A percentile compares a stretch with the other conserved stretches of the same genome.
Evolutionary conservation across 2,113 vertebrate species (phyloP).

Genomic region (Capreolus pygargus): DNA sequence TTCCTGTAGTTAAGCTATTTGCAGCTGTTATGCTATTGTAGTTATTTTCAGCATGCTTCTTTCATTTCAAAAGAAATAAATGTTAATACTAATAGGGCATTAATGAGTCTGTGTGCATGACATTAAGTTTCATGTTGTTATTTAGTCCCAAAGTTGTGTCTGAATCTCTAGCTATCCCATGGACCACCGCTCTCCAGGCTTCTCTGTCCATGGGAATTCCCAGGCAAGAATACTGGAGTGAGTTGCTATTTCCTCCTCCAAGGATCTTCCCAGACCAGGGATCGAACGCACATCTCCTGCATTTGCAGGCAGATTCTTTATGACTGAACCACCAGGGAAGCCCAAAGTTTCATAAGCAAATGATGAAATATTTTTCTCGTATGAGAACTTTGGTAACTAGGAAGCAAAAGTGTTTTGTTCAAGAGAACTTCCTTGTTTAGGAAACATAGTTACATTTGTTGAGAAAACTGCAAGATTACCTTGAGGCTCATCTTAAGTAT

Average conservation of each 20-base stretch:
- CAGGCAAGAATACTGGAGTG: neutral
- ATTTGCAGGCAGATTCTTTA: neutral
- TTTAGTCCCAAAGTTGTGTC: neutral
- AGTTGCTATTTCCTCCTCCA: neutral
- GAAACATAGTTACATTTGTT: slow-evolving; percentile 42
- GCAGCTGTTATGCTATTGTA: neutral
- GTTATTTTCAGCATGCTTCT: neutral
- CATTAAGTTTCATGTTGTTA: slow-evolving; percentile 27
- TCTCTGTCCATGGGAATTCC: neutral
- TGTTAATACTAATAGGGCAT: neutral
- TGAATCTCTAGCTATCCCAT: neutral
- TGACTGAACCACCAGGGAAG: neutral
- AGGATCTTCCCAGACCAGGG: neutral
- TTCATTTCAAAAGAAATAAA: slow-evolving; percentile 24
- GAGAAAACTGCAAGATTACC: slow-evolving; percentile 49
- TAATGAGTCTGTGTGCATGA: slow-evolving; percentile 3
- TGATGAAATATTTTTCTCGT: slow-evolving; percentile 42
- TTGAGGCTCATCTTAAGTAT: slow-evolving; percentile 19
- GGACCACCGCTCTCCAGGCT: neutral
- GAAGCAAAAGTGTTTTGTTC: slow-evolving; percentile 59
- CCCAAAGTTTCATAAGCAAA: slow-evolving; percentile 45
- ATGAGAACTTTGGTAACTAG: slow-evolving; percentile 54
- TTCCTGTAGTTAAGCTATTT: neutral
- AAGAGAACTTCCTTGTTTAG: slow-evolving; percentile 57
- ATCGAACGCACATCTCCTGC: neutral